Conservation (phyloP, 1,140 invertebrate species). For the Helicorthomorpha holstii region DNA sequence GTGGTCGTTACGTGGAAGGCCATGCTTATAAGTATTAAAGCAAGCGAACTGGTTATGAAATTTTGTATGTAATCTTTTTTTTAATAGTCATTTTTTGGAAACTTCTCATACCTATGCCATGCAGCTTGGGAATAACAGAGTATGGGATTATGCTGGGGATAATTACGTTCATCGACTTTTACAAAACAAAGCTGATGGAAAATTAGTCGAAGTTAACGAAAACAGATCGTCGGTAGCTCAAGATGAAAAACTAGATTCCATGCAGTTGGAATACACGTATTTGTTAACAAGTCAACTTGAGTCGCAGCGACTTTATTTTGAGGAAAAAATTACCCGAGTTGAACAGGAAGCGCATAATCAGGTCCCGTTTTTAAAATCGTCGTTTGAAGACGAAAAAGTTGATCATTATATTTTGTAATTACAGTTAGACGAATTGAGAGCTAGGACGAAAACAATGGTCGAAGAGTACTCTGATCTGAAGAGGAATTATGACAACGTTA, state of each 20-base stretch:
- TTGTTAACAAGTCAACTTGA: conserved; percentile 92
- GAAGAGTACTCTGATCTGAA: conserved; percentile 17
- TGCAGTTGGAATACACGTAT: conserved; percentile 92
- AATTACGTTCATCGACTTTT: conserved; percentile 94
- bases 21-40: conserved; percentile 50
- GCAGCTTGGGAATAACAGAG: conserved; percentile 84
- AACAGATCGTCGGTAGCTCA: conserved; percentile 20
- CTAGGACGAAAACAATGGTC: conserved; percentile 13
- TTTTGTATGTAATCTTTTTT: conserved; percentile 7
- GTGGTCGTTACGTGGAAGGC: conserved; percentile 60
- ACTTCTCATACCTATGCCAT: conserved; percentile 95
- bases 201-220: conserved; percentile 58
- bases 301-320: conserved; percentile 81
- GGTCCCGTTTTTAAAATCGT: conserved; percentile 8
- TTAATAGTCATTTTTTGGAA: conserved; percentile 67
- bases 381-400: background rate
- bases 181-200: conserved; percentile 94
- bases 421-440: conserved; percentile 1
- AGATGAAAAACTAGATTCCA: conserved; percentile 80
- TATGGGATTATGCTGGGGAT: conserved; percentile 96
- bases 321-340: conserved; percentile 53
- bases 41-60: too few relatives aligned
- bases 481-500: conserved; percentile 20
- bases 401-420: background rate
- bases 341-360: conserved; percentile 26